These are phyloP conservation scores for Eurypyga helias DNA, from an alignment of 2,113 vertebrate genomes.

Conservation along the genomic window DNA sequence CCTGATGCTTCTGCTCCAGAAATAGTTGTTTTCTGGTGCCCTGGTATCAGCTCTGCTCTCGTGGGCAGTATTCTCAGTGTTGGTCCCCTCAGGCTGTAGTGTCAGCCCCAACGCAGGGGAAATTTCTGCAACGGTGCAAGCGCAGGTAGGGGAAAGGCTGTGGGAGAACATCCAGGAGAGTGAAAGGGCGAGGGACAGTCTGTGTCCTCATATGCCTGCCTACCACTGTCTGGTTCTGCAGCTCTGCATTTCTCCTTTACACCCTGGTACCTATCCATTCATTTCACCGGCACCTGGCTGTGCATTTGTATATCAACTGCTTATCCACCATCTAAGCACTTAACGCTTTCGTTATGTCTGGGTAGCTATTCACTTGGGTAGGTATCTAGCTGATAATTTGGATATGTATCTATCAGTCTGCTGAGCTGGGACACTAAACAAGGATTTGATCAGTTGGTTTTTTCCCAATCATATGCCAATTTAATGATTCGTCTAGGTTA, in stretches of 20 bases:
- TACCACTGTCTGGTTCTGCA: not conserved
- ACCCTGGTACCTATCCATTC: accelerated
- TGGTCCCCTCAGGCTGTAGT: not conserved
- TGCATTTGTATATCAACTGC: accelerated
- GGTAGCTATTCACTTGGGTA: not conserved
- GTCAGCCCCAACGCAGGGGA: not conserved
- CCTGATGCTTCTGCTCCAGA: not conserved
- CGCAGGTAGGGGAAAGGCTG: not conserved
- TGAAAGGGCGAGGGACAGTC: accelerated
- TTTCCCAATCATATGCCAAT: constrained; percentile 50
- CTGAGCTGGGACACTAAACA: not conserved
- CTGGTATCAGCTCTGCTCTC: not conserved
- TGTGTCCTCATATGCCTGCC: accelerated
- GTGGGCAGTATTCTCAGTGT: accelerated
- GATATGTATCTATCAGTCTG: accelerated
- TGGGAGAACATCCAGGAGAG: not conserved
- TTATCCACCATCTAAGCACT: accelerated
- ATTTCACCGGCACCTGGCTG: not conserved
- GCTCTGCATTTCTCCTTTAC: not conserved
- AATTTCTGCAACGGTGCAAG: not conserved
- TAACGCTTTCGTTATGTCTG: accelerated
- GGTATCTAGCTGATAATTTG: not conserved
- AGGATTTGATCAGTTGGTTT: constrained; percentile 17
- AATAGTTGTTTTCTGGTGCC: accelerated
- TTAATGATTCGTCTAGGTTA: constrained; percentile 53